Evolutionary conservation across 2,797 vertebrate genomes (phyloP).

Genomic region (Petrocephalus schoutedeni): DNA sequence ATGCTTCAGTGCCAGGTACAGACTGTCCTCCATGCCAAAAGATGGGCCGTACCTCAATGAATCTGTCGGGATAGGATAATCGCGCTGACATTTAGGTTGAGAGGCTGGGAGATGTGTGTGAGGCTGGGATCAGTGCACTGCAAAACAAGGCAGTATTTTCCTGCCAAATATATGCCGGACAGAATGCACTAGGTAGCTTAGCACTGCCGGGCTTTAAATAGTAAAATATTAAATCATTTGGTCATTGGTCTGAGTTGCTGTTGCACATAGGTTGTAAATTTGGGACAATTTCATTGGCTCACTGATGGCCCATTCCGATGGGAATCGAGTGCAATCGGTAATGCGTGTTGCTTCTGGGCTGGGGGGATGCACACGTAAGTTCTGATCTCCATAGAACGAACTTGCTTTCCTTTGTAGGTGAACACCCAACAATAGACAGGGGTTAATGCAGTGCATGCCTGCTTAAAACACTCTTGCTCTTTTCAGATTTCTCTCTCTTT

Average conservation of each 20-base stretch:
- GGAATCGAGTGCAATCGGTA: conserved; percentile 39
- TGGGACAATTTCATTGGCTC: conserved; percentile 21
- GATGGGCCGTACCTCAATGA: not conserved
- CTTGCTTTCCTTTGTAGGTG: conserved; percentile 61
- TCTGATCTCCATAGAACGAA: conserved; percentile 45
- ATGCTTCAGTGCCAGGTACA: not conserved
- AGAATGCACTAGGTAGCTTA: not conserved
- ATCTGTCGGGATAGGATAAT: not conserved
- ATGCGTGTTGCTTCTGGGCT: conserved; percentile 31
- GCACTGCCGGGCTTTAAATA: too few species aligned
- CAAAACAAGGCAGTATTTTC: not conserved
- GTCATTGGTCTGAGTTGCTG: not conserved
- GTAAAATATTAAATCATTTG: too few species aligned
- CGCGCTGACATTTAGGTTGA: not conserved
- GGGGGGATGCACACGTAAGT: conserved; percentile 43
- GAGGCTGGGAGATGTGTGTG: not conserved
- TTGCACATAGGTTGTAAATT: not conserved
- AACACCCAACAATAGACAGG: conserved; percentile 61
- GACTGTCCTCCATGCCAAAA: not conserved
- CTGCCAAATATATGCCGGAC: not conserved
- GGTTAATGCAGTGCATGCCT: conserved; percentile 58
- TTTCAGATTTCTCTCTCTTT: conserved; percentile 52
- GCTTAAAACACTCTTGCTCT: conserved; percentile 65
- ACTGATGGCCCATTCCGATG: conserved; percentile 24
- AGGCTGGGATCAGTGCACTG: not conserved